Conservation (phyloP, 1,140 invertebrate genomes). For the Hycleus cichorii region DNA sequence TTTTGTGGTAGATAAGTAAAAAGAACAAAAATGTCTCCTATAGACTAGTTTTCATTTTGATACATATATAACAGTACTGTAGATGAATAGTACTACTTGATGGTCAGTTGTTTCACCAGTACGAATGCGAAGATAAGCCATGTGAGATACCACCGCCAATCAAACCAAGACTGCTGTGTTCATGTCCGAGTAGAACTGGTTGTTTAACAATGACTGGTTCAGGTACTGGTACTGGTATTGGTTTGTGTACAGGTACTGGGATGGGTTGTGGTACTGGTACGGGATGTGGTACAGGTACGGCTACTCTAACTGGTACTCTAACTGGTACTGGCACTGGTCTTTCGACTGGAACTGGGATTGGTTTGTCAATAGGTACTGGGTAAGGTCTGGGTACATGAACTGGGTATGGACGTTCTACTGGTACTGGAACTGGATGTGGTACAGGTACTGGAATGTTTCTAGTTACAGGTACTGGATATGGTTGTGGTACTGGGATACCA, state of each 20-base stretch:
- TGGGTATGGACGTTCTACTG: slow-evolving; percentile 30
- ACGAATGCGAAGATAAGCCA: slow-evolving; percentile 7
- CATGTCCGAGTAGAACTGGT: slow-evolving; percentile 47
- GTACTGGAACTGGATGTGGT: slow-evolving; percentile 37
- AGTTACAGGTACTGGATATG: slow-evolving; percentile 37
- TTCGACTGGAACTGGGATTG: slow-evolving; percentile 47
- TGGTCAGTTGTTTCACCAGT: slow-evolving; percentile 3
- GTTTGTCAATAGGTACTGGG: slow-evolving; percentile 44
- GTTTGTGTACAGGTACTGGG: slow-evolving; percentile 34
- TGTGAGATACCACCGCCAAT: slow-evolving; percentile 23
- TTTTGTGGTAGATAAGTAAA: slow-evolving; percentile 1
- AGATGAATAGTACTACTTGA: too few relatives aligned
- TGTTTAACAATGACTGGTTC: slow-evolving; percentile 48
- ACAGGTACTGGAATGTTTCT: slow-evolving; percentile 33
- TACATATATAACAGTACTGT: too few relatives aligned
- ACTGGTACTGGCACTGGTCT: slow-evolving; percentile 51
- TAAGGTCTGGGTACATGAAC: slow-evolving; percentile 34
- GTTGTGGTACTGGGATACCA: slow-evolving; percentile 31
- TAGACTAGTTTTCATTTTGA: too few relatives aligned
- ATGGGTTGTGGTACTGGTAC: slow-evolving; percentile 23
- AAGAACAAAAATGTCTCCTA: too few relatives aligned
- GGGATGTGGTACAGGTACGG: slow-evolving; percentile 47
- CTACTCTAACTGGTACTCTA: slow-evolving; percentile 52
- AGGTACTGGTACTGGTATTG: slow-evolving; percentile 40
- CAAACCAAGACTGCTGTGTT: slow-evolving; percentile 21